A percentile compares a stretch with the other conserved stretches of the same genome.
Conservation (phyloP, 2,888 invertebrate species). For the Rhyacophila evoluta region DNA sequence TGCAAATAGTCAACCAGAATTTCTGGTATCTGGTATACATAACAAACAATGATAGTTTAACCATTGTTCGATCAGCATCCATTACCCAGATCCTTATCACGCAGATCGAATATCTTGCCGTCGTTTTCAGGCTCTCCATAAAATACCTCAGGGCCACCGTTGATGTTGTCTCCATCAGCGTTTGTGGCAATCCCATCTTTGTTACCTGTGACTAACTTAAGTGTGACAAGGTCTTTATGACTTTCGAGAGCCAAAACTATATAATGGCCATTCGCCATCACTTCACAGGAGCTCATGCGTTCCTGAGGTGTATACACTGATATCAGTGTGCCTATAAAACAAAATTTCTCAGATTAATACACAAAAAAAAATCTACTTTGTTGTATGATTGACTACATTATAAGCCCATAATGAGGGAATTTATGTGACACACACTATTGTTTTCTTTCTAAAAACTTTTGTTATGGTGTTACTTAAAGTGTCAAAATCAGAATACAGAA, state of each 20-base stretch:
- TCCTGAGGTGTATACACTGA: conserved; percentile 84
- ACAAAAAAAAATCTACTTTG: no score
- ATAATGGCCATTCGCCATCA: conserved; percentile 78
- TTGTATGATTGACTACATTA: no score
- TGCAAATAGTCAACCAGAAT: not conserved
- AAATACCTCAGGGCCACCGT: conserved; percentile 47
- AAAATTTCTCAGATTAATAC: conserved; percentile 1
- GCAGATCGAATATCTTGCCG: conserved; percentile 72
- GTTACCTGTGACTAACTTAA: conserved; percentile 65
- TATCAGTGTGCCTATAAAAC: conserved; percentile 76
- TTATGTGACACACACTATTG: no score
- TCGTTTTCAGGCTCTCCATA: conserved; percentile 72
- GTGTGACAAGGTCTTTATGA: conserved; percentile 73
- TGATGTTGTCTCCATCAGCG: conserved; percentile 70
- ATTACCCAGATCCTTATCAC: conserved; percentile 60
- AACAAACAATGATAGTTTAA: not conserved
- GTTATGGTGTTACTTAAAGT: no score
- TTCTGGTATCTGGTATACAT: not conserved
- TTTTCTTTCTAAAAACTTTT: no score
- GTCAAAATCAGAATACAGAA: not conserved
- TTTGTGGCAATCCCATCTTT: conserved; percentile 57
- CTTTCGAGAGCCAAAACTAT: conserved; percentile 79
- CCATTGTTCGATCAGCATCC: conserved; percentile 48
- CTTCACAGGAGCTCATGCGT: conserved; percentile 81
- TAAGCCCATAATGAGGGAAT: no score